Percentiles rank a stretch among this genome's conserved stretches.
phyloP scores from a whole-genome alignment of 2,888 invertebrate genomes.

The Muscina levida region DNA sequence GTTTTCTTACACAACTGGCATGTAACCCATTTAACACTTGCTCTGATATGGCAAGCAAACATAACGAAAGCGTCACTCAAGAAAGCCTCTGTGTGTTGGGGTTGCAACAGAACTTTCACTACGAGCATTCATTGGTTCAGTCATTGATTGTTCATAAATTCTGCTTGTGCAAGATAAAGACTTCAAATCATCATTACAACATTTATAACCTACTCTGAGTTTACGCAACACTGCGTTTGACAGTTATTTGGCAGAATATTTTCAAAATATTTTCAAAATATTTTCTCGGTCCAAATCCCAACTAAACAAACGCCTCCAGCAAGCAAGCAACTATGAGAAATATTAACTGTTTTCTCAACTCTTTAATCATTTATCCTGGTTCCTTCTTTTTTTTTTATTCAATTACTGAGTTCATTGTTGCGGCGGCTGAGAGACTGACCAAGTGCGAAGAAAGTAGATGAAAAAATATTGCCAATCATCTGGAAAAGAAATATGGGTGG shows the following conservation, averaged over 20 bases:
- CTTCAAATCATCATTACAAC: slow-evolving; percentile 14
- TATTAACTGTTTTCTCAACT: slow-evolving; percentile 27
- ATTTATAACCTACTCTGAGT: slow-evolving; percentile 33
- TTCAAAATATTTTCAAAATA: slow-evolving; percentile 44
- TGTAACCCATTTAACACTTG: slow-evolving; percentile 27
- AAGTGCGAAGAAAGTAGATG: slow-evolving; percentile 20
- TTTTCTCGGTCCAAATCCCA: slow-evolving; percentile 32
- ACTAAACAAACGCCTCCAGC: neutral
- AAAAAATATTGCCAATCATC: slow-evolving; percentile 53
- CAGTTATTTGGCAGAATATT: slow-evolving; percentile 57
- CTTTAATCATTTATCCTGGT: slow-evolving; percentile 11
- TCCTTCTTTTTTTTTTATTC: slow-evolving; percentile 34
- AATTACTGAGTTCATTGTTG: slow-evolving; percentile 24
- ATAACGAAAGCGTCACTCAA: neutral
- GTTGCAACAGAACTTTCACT: neutral
- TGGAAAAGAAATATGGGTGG: slow-evolving; percentile 51
- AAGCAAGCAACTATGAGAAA: slow-evolving; percentile 2
- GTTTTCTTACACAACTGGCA: neutral
- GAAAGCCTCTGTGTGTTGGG: neutral
- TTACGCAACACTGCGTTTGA: slow-evolving; percentile 59
- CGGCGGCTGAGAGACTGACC: slow-evolving; percentile 50
- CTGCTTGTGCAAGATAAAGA: neutral
- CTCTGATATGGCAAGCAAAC: neutral
- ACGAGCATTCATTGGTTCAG: neutral
- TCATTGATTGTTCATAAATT: neutral